Percentiles rank a stretch among this genome's conserved stretches.
Evolutionary conservation across 1,140 invertebrate species (phyloP).

Genomic region (Archivesica marissinica): DNA sequence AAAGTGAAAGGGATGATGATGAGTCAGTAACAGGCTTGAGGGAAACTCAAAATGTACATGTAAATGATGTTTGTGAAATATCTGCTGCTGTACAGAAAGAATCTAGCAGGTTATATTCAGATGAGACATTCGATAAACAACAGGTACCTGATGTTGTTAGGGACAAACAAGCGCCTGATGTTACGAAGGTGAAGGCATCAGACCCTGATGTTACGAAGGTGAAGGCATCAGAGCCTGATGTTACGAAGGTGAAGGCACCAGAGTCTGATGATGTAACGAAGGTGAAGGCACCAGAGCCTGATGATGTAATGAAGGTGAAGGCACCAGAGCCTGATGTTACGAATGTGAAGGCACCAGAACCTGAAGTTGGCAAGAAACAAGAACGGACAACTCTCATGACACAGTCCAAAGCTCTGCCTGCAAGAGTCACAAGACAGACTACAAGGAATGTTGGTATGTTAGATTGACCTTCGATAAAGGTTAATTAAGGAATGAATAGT

Average conservation of each 20-base stretch:
- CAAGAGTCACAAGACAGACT: slow-evolving; percentile 2
- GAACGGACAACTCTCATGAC: neutral
- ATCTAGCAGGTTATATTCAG: slow-evolving; percentile 10
- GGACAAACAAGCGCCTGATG: neutral
- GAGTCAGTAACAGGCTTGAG: neutral
- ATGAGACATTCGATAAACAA: slow-evolving; percentile 56
- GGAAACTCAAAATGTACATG: neutral
- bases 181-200: neutral
- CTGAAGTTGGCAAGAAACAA: too few species aligned
- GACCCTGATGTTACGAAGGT: too few species aligned
- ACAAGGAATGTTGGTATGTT: slow-evolving; percentile 3
- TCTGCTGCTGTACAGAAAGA: slow-evolving; percentile 8
- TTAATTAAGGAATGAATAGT: too few species aligned
- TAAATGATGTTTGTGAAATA: neutral
- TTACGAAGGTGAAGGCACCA: too few species aligned
- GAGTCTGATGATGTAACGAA: too few species aligned
- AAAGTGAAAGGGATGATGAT: neutral
- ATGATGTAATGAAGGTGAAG: too few species aligned
- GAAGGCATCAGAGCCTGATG: too few species aligned
- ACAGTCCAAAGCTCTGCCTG: neutral
- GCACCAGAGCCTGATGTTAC: too few species aligned
- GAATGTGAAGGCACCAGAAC: too few species aligned
- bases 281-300: too few species aligned
- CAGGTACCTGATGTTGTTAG: slow-evolving; percentile 51
- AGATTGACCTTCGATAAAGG: neutral